phyloP scores from a whole-genome alignment of 2,888 invertebrate genomes.

The Torymus texanus region DNA sequence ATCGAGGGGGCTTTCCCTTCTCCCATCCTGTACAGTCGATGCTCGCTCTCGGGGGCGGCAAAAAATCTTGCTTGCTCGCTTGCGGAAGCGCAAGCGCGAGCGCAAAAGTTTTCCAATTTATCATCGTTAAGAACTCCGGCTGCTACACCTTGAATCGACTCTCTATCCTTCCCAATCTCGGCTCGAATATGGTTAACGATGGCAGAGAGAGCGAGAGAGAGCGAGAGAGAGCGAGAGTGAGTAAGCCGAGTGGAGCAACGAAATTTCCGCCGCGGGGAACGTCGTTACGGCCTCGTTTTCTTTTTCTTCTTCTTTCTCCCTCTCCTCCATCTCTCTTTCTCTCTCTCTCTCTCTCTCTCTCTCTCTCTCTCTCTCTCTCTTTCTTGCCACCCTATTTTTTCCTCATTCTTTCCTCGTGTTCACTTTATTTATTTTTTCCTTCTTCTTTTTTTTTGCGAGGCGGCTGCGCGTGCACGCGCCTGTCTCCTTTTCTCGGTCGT shows the following conservation, averaged over 20 bases:
- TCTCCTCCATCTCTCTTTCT: too few species aligned
- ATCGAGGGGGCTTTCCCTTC: neutral
- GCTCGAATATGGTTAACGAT: conserved; percentile 55
- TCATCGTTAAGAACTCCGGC: conserved; percentile 59
- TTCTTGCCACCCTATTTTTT: conserved; percentile 21
- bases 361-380: neutral
- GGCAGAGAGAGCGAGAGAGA: conserved; percentile 4
- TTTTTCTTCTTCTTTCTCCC: too few species aligned
- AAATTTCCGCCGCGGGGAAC: conserved; percentile 51
- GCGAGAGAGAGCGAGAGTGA: neutral
- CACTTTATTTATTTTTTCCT: neutral
- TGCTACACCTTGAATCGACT: conserved; percentile 53
- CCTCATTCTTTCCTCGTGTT: conserved; percentile 1
- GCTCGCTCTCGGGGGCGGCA: neutral
- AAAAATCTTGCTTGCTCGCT: conserved; percentile 34
- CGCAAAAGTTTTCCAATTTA: conserved; percentile 61
- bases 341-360: neutral
- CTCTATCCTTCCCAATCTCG: conserved; percentile 56
- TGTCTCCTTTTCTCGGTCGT: too few species aligned
- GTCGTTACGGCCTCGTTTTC: conserved; percentile 50
- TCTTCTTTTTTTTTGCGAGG: conserved; percentile 2
- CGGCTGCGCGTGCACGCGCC: neutral
- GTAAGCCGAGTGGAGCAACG: conserved; percentile 35
- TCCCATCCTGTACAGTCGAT: neutral
- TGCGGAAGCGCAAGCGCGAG: too few species aligned